Evolutionary conservation across 2,797 vertebrate genomes (phyloP), one percentile per base, ranked within the genome.

Genomic region (Crocidura indochinensis): DNA sequence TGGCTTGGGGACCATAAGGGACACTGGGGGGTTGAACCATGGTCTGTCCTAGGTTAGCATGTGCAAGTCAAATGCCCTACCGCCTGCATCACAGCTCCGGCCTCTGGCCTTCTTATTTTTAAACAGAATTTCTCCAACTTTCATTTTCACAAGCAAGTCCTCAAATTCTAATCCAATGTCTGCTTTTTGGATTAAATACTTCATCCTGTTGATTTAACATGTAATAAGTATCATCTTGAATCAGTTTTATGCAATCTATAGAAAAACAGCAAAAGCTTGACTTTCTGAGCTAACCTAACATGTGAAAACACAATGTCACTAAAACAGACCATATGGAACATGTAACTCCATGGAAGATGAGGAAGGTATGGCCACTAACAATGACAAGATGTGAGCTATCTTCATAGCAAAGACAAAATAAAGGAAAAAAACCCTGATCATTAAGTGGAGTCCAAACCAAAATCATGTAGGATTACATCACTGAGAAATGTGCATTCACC

Each of bases 161-260:
- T 86, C 19, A 82, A 80, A 90, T 73, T 91, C 67, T n/a, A 97
- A 91, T 85, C 75, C 90, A 94, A 56, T 26, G 67, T 56, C 3
- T 26, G 87, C 71, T 88, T 62, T 87, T 71, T 62, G 92, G 94
- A 94, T 82, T 81, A 74, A 90, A 14, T 51, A 62, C 8, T 67
- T 53, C 10, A 74, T 72, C 68, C 60, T 90, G 81, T 44, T 84
- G 51, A 95, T 26, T 19, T 92, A 93, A 46, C 49, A 95, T 91
- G 29, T 86, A 91, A 95, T 0, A 67, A 91, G 87, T 22, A 95
- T 92, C 69, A 94, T 67, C 60, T 87, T 73, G 11, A 95, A 90
- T 75, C 51, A 89, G 72, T 90, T 95, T 80, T 84, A 38, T 79
- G 94, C 46, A 71, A 69, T 22, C 17, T 87, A 47, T 47, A 88